Evolutionary conservation across 2,888 invertebrate species (phyloP), one percentile per base, ranked within the genome.

Genomic region (Drosophila pseudotalamancana): DNA sequence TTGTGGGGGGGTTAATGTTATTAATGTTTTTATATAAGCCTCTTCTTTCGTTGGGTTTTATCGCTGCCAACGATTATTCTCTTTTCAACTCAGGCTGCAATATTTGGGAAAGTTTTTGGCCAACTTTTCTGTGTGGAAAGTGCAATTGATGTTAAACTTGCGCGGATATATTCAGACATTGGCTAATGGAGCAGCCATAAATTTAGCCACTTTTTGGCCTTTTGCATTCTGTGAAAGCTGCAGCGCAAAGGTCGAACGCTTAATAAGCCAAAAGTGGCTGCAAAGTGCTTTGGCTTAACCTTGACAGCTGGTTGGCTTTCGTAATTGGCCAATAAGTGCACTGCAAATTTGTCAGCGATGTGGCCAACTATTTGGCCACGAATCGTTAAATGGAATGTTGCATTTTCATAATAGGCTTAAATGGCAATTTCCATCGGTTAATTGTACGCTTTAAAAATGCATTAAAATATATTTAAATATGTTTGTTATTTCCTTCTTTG

Each of bases 1-100:
- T 61, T 61, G 37, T 40, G 37, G 14, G 14, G 11, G 18, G n/a
- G 32, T 65, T 83, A 86, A 83, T 81, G 76, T 83, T 81, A 83
- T 81, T 86, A 83, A 81, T 81, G 71, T 79, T 76, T 73, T 64
- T 53, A 55, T 64, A 67, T 59, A 65, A 72, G 74, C 63, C 37
- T 49, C 37, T 37, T 43, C 27, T 43, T 19, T 43, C 27, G 23
- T 11, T 18, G 0, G 6, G 61, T 70, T 64, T n/a, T 72, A 75
- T 78, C 72, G 76, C 55, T 62, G 37, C 60, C 45, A 46, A 16
- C 34, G 50, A 45, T 37, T 35, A 25, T 34, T 55, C 55, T 40
- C 53, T 55, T 60, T 65, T 23, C 37, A 55, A 56, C 19, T 64
- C 49, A 34, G n/a, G 35, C 67, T 35, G 55, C 9, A 71, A 74